Evolutionary conservation across 1,140 invertebrate species (phyloP), one percentile per base, ranked within the genome.

Genomic region (Drosophila paulistorum): DNA sequence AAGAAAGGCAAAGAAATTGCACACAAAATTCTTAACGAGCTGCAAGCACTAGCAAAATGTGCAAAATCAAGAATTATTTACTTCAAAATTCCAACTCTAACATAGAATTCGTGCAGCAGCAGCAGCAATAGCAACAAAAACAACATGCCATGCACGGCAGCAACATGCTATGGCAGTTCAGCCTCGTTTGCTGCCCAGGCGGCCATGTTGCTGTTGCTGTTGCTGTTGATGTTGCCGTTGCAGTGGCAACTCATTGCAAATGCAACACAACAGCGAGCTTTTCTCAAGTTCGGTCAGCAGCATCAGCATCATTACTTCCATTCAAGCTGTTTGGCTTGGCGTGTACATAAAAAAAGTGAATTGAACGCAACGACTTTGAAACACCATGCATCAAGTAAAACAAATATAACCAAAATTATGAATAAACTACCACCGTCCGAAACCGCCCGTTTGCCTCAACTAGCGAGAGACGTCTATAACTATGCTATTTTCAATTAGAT

Each of bases 281-380:
- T 90, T 89, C 85, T 85, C 81, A 89, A 89, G 45, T 51, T 51
- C 17, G 45, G 17, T 51, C 45, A 51, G 85, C 45, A 51, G 85
- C 81, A 81, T 77, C 84, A 84, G 81, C 84, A 89, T 89, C 84
- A 89, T 89, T 89, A 90, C 85, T 85, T 90, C 84, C 84, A 89
- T 89, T 89, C 85, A 89, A 89, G 85, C 84, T 90, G 81, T 89
- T 87, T 90, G 74, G 80, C 80, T 73, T 87, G 84, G 80, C 84
- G 84, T 87, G 83, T 89, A 87, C 83, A 87, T 89, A 87, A 89
- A 83, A 86, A 77, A 76, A 45, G 30, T 30, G 30, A 30, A 30
- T 30, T 30, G 6, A 30, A 0, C 5, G 30, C 30, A 3, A 30
- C 30, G 30, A 30, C 30, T 30, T 30, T 30, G 6, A 41, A 62